phyloP scores from a whole-genome alignment of 2,113 vertebrate genomes.

The Centropristis striata region DNA sequence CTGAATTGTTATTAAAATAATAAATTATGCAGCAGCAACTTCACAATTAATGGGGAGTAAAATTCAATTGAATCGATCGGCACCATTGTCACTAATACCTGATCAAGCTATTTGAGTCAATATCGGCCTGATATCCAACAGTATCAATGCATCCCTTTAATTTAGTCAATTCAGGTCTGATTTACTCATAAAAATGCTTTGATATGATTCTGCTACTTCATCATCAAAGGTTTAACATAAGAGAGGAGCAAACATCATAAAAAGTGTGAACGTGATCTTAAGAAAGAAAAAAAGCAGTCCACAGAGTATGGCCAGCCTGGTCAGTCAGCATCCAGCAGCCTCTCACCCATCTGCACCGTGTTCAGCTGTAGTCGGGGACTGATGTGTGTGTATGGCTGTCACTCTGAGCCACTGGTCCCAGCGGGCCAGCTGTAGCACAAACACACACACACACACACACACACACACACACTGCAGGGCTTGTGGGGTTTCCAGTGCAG shows the following conservation, averaged over 20 bases:
- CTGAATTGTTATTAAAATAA: no score
- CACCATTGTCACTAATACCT: no score
- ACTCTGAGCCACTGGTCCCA: conserved; percentile 77
- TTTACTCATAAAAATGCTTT: not conserved
- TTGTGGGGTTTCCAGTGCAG: conserved; percentile 79
- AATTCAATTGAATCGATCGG: no score
- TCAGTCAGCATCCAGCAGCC: conserved; percentile 46
- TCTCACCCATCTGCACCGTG: conserved; percentile 40
- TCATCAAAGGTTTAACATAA: not conserved
- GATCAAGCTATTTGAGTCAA: no score
- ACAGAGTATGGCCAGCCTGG: not conserved
- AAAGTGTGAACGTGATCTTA: not conserved
- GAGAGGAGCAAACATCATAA: not conserved
- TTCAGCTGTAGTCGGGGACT: conserved; percentile 57
- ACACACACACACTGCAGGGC: conserved; percentile 78
- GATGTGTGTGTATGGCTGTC: conserved; percentile 73
- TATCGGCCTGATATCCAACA: no score
- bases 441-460: no score
- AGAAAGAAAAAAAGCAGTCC: not conserved
- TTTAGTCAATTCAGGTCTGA: not conserved
- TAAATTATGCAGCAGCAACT: no score
- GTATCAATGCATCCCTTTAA: no score
- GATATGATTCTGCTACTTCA: not conserved
- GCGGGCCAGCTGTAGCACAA: conserved; percentile 75
- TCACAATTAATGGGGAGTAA: no score